These are phyloP conservation scores for Apeltes quadracus DNA, from an alignment of 2,113 vertebrate genomes.

Conservation along the genomic window DNA sequence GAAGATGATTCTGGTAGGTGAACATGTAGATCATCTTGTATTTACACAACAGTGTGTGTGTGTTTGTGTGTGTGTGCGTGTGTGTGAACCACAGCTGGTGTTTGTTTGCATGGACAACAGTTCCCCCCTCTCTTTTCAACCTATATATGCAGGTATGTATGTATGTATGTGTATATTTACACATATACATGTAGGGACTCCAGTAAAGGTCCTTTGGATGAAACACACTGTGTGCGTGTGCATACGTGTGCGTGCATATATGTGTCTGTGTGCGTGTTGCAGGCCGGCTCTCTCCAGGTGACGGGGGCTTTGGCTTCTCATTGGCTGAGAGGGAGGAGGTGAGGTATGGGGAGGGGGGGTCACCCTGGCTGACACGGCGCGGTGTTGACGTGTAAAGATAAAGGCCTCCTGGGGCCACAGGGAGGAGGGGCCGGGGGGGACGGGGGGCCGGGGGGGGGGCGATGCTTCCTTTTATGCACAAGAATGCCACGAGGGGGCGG, in stretches of 20 bases:
- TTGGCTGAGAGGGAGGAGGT: constrained; percentile 43
- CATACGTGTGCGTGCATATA: too few relatives aligned
- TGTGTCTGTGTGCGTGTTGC: neutral
- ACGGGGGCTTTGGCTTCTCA: constrained; percentile 55
- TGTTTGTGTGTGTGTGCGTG: neutral
- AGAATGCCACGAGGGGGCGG: neutral
- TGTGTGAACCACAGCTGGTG: neutral
- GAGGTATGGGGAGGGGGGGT: neutral
- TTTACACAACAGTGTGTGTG: neutral
- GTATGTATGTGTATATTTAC: too few relatives aligned
- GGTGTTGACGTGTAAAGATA: constrained; percentile 50
- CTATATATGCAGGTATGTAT: too few relatives aligned
- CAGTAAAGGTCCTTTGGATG: neutral
- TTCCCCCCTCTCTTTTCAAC: too few relatives aligned
- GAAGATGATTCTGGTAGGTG: neutral
- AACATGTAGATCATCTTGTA: neutral
- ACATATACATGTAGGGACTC: constrained; percentile 2
- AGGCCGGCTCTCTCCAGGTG: constrained; percentile 63
- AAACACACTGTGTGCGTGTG: neutral
- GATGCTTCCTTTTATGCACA: constrained; percentile 21
- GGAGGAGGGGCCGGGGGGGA: neutral
- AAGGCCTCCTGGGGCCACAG: neutral
- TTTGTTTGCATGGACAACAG: neutral
- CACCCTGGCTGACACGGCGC: constrained; percentile 9
- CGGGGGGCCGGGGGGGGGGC: neutral